These are phyloP conservation scores for Colius striatus DNA, from an alignment of 2,113 vertebrate genomes.

Conservation along the genomic window DNA sequence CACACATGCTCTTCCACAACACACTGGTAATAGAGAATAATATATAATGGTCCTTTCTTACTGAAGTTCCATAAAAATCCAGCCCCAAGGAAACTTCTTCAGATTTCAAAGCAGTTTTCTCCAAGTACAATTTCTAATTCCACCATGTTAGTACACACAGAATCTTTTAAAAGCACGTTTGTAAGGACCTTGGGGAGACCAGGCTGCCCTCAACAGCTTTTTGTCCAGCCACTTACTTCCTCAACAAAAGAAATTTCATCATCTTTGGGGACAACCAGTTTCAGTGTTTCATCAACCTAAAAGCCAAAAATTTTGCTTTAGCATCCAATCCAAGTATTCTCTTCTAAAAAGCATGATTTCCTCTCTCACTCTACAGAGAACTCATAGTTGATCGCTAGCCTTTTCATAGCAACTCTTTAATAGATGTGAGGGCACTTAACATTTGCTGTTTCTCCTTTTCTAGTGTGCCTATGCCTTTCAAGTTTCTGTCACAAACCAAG, in stretches of 20 bases:
- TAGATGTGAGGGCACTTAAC: neutral
- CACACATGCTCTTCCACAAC: neutral
- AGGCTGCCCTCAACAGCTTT: neutral
- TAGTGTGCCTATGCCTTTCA: neutral
- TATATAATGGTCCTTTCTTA: neutral
- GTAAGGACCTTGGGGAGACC: neutral
- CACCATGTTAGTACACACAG: accelerated
- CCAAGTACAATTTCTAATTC: neutral
- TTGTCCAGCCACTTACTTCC: neutral
- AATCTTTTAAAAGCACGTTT: neutral
- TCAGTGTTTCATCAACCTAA: neutral
- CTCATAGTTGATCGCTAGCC: neutral
- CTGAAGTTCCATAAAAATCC: neutral
- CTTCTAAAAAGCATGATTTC: neutral
- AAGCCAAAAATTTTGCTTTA: neutral
- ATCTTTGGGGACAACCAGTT: neutral
- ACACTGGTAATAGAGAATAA: neutral
- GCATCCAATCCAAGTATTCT: neutral
- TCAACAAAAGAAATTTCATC: neutral
- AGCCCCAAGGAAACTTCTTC: neutral
- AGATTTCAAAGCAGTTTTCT: neutral
- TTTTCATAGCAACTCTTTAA: accelerated
- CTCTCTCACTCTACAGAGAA: neutral
- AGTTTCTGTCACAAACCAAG: neutral
- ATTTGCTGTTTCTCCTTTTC: neutral